These are phyloP conservation scores for Oncorhynchus masou DNA, from an alignment of 2,113 vertebrate genomes.

Conservation along the genomic window DNA sequence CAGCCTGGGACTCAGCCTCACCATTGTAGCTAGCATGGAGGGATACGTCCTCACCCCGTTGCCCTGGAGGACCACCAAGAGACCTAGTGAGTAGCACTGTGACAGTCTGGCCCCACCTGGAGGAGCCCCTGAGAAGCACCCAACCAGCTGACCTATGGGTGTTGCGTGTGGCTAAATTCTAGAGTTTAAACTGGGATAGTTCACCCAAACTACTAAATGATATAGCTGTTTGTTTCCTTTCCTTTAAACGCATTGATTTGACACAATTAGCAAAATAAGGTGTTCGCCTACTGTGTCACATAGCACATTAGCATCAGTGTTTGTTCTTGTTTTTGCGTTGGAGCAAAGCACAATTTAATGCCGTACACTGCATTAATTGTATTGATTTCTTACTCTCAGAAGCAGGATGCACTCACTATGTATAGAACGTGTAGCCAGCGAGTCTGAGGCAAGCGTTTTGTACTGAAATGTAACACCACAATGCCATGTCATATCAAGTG, in stretches of 20 bases:
- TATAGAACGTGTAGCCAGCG: slow-evolving; percentile 3
- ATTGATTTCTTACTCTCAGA: slow-evolving; percentile 29
- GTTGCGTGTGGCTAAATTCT: too few relatives aligned
- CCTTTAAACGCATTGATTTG: too few relatives aligned
- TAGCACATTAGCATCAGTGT: neutral
- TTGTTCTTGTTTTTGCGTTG: neutral
- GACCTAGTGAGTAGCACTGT: slow-evolving; percentile 80
- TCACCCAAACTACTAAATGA: too few relatives aligned
- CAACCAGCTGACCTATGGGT: too few relatives aligned
- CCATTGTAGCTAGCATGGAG: slow-evolving; percentile 82
- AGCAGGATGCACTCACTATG: slow-evolving; percentile 1
- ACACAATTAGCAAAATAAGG: too few relatives aligned
- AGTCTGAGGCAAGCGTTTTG: neutral
- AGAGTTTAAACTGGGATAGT: too few relatives aligned
- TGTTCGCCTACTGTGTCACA: neutral
- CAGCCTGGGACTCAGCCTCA: slow-evolving; percentile 78
- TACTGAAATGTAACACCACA: neutral
- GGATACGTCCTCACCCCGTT: slow-evolving; percentile 86
- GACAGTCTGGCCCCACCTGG: too few relatives aligned
- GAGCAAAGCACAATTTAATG: slow-evolving; percentile 2
- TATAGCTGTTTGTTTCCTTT: too few relatives aligned
- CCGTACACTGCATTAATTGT: neutral
- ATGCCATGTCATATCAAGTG: neutral
- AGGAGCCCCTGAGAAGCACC: too few relatives aligned
- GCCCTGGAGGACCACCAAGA: slow-evolving; percentile 87